A percentile compares a stretch with the other conserved stretches of the same genome.
Evolutionary conservation across 2,113 vertebrate genomes (phyloP).

Genomic region (Micronycteris hirsuta): DNA sequence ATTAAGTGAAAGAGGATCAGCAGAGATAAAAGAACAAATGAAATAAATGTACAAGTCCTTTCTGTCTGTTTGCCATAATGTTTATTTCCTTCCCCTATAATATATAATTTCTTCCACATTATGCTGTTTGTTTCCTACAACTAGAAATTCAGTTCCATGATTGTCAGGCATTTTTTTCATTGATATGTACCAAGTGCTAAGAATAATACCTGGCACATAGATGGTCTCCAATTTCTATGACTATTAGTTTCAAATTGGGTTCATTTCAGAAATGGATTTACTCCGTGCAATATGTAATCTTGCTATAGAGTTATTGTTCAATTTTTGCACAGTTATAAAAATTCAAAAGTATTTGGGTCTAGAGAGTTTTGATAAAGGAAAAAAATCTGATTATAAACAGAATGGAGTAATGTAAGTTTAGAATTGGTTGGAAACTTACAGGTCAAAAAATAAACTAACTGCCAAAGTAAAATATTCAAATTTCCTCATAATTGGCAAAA

Average conservation of each 20-base stretch:
- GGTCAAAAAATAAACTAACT: neutral
- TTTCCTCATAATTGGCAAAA: neutral
- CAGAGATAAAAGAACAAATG: neutral
- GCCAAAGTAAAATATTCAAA: neutral
- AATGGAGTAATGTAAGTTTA: neutral
- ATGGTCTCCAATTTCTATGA: neutral
- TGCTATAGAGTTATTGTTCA: neutral
- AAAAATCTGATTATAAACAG: neutral
- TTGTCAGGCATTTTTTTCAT: neutral
- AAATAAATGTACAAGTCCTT: neutral
- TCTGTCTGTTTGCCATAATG: neutral
- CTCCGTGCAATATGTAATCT: neutral
- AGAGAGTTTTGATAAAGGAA: neutral
- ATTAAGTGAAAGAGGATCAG: conserved; percentile 19
- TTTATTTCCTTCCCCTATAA: neutral
- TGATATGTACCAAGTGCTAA: neutral
- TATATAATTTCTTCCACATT: neutral
- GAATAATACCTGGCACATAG: neutral
- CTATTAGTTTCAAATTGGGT: neutral
- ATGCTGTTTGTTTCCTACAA: neutral
- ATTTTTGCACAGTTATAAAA: neutral
- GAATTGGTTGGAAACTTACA: neutral
- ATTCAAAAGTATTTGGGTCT: neutral
- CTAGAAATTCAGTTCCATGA: neutral
- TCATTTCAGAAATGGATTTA: neutral